Percentiles rank a stretch among this genome's conserved stretches.
These are phyloP conservation scores for Macrotis lagotis DNA, from an alignment of 2,113 vertebrate species.

Conservation along the genomic window DNA sequence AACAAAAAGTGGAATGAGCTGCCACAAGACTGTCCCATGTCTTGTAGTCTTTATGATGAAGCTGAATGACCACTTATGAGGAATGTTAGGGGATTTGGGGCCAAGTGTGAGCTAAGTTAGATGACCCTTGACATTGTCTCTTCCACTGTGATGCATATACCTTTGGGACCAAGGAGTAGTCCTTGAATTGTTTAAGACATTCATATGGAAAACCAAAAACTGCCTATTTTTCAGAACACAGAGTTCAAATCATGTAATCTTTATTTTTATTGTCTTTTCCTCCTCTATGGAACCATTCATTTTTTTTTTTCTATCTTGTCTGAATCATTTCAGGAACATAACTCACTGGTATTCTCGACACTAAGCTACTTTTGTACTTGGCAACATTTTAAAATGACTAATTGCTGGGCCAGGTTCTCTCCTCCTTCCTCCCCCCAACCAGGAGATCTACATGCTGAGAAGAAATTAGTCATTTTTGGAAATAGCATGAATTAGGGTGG, in stretches of 20 bases:
- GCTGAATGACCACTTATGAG: neutral
- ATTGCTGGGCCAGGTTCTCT: neutral
- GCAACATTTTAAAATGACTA: slow-evolving; percentile 17
- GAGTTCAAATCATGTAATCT: neutral
- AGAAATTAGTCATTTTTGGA: slow-evolving; percentile 17
- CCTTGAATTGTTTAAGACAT: neutral
- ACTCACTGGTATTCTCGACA: neutral
- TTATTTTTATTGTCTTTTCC: slow-evolving; percentile 22
- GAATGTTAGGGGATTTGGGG: neutral
- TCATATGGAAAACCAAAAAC: slow-evolving; percentile 3
- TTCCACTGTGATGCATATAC: neutral
- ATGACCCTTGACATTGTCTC: neutral
- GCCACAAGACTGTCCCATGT: neutral
- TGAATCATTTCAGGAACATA: slow-evolving; percentile 19
- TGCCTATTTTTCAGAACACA: neutral
- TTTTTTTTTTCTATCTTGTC: slow-evolving; percentile 15
- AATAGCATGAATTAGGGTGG: neutral
- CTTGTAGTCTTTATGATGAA: neutral
- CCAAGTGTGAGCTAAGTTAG: neutral
- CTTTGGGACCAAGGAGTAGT: neutral
- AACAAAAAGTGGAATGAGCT: neutral
- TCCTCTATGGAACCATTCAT: slow-evolving; percentile 9
- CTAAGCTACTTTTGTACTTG: slow-evolving; percentile 18
- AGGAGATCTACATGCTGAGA: slow-evolving; percentile 14
- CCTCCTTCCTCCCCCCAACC: neutral